Base-by-base conservation (phyloP, 2,888 invertebrate genomes). In the Lycophotia porphyrea region DNA sequence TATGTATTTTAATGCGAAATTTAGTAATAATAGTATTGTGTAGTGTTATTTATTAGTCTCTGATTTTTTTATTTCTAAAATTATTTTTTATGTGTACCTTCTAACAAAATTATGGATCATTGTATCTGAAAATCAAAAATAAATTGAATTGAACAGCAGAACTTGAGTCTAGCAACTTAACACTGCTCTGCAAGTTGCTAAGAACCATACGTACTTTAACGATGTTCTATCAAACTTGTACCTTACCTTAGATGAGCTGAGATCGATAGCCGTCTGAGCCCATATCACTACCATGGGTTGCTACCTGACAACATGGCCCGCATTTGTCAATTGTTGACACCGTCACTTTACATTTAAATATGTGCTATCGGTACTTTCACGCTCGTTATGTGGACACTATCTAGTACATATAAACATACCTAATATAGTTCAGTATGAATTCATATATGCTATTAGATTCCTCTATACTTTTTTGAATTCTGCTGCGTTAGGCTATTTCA, bases 321-420 rank as follows among this genome's bases (percentile, higher is more conserved):
- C 63, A 63, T 63, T 42, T 9, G 15, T 4, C 39, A 63, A 39
- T 63, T 24, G n/a, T n/a, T 39, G 18, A 18, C 63, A 63, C 15
- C 39, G n/a, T 39, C n/a, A n/a, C 36, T 61, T 61, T 36, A 36
- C 24, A 13, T 61, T 36, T 2, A 61, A 36, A n/a, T 63, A 63
- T n/a, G 24, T 63, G n/a, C 39, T 39, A 63, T 63, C 63, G 0
- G n/a, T 63, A 63, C 63, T 63, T 63, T 63, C 39, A 39, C 63
- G 9, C 63, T 63, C n/a, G n/a, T 63, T 63, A 63, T 39, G 63
- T 39, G 39, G 8, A 39, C n/a, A n/a, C 24, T 39, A 18, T 63
- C 39, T 63, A n/a, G n/a, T 63, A 2, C 15, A 18, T 36, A 21
- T 18, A 58, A 4, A 27, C 4, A 31, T 31, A 27, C 0, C 27